Percentiles rank a stretch among this genome's conserved stretches.
phyloP scores from a whole-genome alignment of 2,888 invertebrate species.

The Drepanosiphum platanoidis region DNA sequence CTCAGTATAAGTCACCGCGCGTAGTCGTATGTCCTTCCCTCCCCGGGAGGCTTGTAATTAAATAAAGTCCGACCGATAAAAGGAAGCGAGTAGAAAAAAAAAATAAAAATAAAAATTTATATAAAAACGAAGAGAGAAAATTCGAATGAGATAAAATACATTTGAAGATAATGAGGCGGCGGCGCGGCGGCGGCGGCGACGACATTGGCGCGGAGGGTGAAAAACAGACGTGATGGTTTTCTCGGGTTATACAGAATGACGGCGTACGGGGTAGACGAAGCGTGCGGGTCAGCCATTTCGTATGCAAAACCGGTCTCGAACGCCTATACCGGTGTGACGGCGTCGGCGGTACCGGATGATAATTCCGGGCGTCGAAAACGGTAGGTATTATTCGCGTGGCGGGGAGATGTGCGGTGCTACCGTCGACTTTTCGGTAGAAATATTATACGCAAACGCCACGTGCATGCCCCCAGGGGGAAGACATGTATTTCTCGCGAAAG shows the following conservation, averaged over 20 bases:
- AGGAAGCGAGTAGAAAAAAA: neutral
- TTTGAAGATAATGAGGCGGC: neutral
- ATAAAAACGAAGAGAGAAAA: constrained; percentile 18
- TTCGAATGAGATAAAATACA: constrained; percentile 26
- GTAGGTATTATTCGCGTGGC: neutral
- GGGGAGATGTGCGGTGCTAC: neutral
- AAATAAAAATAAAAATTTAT: neutral
- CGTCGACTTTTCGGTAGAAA: neutral
- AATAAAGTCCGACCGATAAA: constrained; percentile 46
- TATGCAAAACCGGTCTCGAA: constrained; percentile 60
- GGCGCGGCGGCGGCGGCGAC: neutral
- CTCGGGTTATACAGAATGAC: neutral
- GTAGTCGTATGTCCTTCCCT: neutral
- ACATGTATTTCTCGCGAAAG: neutral
- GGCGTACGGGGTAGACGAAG: neutral
- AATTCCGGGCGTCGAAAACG: constrained; percentile 5
- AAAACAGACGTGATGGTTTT: constrained; percentile 57
- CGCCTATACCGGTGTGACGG: neutral
- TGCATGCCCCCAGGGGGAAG: neutral
- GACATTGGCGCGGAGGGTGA: neutral
- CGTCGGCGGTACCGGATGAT: neutral
- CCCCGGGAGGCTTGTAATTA: constrained; percentile 33
- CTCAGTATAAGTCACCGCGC: neutral
- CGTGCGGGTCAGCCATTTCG: constrained; percentile 8
- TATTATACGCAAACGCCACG: neutral